A percentile compares a stretch with the other conserved stretches of the same genome.
Evolutionary conservation across 2,888 invertebrate species (phyloP).

Genomic region (Altica lythri): DNA sequence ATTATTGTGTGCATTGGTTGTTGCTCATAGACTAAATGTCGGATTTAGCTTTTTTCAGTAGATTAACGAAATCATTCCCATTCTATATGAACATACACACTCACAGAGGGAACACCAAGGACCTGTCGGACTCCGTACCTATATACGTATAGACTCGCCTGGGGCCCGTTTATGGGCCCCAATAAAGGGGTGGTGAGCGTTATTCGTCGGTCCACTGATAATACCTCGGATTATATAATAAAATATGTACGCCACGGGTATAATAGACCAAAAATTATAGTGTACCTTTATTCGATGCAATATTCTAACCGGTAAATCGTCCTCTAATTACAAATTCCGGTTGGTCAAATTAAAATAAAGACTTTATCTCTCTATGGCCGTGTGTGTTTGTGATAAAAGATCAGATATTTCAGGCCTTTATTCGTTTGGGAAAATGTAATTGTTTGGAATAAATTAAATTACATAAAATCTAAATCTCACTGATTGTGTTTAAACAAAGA

Average conservation of each 20-base stretch:
- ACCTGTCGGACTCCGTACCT: neutral
- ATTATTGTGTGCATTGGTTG: no score
- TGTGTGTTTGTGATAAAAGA: conserved; percentile 9
- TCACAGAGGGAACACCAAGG: neutral
- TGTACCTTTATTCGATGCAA: conserved; percentile 32
- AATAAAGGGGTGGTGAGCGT: conserved; percentile 18
- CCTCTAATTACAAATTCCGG: conserved; percentile 24
- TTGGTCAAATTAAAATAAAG: conserved; percentile 20
- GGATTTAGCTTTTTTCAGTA: conserved; percentile 28
- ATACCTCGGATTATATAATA: conserved; percentile 42
- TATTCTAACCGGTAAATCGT: conserved; percentile 23
- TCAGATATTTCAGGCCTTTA: conserved; percentile 1
- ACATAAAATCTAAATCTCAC: no score
- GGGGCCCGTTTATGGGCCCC: conserved; percentile 43
- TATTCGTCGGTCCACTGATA: conserved; percentile 43
- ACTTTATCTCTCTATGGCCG: conserved; percentile 11
- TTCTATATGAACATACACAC: neutral
- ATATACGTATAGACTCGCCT: conserved; percentile 28
- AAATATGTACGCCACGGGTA: conserved; percentile 45
- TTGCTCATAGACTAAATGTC: neutral
- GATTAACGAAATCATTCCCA: conserved; percentile 15
- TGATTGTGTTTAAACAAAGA: no score
- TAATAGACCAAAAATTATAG: conserved; percentile 45
- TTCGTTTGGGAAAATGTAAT: neutral
- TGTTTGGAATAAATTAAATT: conserved; percentile 6